Percentiles rank a stretch among this genome's conserved stretches.
Conservation (phyloP, 2,888 invertebrate species). For the Dorcus hopei region DNA sequence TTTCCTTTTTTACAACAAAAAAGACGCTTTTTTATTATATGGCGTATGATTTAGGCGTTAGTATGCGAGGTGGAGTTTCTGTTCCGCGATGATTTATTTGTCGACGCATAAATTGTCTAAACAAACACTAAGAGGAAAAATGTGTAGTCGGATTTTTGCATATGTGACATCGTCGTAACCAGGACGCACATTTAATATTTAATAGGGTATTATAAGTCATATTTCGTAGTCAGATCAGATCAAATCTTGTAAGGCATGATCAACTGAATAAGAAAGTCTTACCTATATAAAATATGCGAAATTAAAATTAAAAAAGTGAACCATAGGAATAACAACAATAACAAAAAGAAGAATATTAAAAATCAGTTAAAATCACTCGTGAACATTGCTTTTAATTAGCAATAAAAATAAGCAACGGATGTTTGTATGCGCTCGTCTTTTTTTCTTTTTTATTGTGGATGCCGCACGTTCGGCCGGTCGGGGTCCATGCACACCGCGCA, state of each 20-base stretch:
- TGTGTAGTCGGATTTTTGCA: constrained; percentile 26
- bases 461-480: too few relatives aligned
- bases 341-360: too few relatives aligned
- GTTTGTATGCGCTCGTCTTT: too few relatives aligned
- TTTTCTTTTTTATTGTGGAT: too few relatives aligned
- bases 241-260: too few relatives aligned
- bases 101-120: constrained; percentile 29
- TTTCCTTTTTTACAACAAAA: too few relatives aligned
- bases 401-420: background rate
- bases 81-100: constrained; percentile 24
- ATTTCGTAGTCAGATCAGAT: background rate
- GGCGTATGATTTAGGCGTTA: background rate
- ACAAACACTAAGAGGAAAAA: constrained; percentile 35
- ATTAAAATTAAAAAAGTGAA: too few relatives aligned
- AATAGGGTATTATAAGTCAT: background rate
- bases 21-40: too few relatives aligned
- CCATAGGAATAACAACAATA: too few relatives aligned
- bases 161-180: constrained; percentile 12
- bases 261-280: too few relatives aligned
- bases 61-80: background rate
- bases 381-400: background rate
- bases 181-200: background rate
- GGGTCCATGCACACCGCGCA: background rate
- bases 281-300: too few relatives aligned
- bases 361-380: too few relatives aligned